Evolutionary conservation across 2,888 invertebrate species (phyloP).

Genomic region (Plebejus anna): DNA sequence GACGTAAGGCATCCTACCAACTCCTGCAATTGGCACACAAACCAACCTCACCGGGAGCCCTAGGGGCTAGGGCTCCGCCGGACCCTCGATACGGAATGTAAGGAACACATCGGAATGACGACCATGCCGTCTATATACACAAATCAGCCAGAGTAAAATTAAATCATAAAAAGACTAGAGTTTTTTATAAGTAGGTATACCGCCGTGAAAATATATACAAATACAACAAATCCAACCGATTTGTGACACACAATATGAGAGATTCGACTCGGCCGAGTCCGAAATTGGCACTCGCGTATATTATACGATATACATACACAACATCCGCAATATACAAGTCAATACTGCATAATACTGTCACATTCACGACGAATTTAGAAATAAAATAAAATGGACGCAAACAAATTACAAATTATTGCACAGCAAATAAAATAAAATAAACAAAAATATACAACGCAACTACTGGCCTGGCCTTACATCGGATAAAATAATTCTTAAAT

Average conservation of each 20-base stretch:
- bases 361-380: slow-evolving; percentile 58
- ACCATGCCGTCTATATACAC: slow-evolving; percentile 52
- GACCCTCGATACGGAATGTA: slow-evolving; percentile 66
- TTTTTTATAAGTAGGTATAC: slow-evolving; percentile 69
- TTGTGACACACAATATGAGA: slow-evolving; percentile 53
- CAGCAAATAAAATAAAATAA: slow-evolving; percentile 47
- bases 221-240: slow-evolving; percentile 45
- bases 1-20: slow-evolving; percentile 74
- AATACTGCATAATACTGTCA: slow-evolving; percentile 74
- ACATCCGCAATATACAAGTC: slow-evolving; percentile 35
- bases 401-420: slow-evolving; percentile 75
- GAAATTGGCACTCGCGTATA: slow-evolving; percentile 28
- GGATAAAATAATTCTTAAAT: slow-evolving; percentile 37
- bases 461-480: slow-evolving; percentile 47
- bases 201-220: slow-evolving; percentile 58
- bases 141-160: slow-evolving; percentile 55
- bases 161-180: slow-evolving; percentile 70
- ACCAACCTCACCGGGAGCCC: slow-evolving; percentile 53
- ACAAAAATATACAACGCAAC: slow-evolving; percentile 42
- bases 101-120: slow-evolving; percentile 62
- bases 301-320: slow-evolving; percentile 40
- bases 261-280: slow-evolving; percentile 19
- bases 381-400: slow-evolving; percentile 71
- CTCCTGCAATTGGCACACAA: slow-evolving; percentile 74
- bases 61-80: slow-evolving; percentile 52